phyloP scores from a whole-genome alignment of 2,113 vertebrate species.

The Tapirus terrestris region DNA sequence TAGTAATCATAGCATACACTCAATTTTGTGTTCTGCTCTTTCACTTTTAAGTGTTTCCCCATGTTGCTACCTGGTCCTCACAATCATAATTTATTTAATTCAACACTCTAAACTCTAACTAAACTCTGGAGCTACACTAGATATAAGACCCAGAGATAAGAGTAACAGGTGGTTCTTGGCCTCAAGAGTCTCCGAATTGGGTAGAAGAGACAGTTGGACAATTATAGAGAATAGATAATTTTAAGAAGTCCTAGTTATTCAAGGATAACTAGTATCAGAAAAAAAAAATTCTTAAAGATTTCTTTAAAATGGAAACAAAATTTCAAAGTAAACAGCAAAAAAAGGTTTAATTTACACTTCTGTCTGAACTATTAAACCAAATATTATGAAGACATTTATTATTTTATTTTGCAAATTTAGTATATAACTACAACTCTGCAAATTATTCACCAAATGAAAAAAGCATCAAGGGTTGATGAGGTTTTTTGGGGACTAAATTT shows the following conservation, averaged over 20 bases:
- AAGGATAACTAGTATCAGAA: not conserved
- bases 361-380: not conserved
- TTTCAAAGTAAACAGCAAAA: not conserved
- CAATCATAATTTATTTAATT: not conserved
- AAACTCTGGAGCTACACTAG: not conserved
- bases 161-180: not conserved
- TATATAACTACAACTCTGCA: not conserved
- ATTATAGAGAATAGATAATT: not conserved
- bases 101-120: not conserved
- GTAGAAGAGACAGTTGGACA: not conserved
- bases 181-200: not conserved
- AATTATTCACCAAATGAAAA: conserved; percentile 28
- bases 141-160: not conserved
- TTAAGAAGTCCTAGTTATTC: not conserved
- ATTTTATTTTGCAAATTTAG: not conserved
- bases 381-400: not conserved
- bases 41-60: not conserved
- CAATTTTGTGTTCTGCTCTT: not conserved
- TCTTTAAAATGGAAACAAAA: conserved; percentile 24
- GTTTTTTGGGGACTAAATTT: not conserved
- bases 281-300: not conserved
- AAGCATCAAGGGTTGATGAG: not conserved
- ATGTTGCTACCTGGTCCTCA: not conserved
- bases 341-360: not conserved
- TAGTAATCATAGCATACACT: not conserved